phyloP scores from a whole-genome alignment of 2,113 vertebrate genomes.

The Halcyon malimbica region DNA sequence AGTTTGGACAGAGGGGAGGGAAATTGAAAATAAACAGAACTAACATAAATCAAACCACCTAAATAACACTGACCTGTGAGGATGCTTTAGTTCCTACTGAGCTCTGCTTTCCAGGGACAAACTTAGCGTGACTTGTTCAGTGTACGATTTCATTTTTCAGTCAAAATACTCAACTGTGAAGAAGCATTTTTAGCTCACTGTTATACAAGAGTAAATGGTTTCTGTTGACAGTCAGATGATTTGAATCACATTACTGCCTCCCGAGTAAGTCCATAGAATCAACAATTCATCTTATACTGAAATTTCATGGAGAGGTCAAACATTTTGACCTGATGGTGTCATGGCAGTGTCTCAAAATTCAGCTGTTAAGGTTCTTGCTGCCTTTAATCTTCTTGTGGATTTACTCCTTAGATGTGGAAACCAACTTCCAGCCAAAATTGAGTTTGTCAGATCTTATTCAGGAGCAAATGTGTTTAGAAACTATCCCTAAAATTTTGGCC shows the following conservation, averaged over 20 bases:
- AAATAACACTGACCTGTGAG: neutral
- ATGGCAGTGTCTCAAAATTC: neutral
- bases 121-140: conserved; percentile 14
- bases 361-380: neutral
- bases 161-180: neutral
- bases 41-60: neutral
- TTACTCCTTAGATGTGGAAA: neutral
- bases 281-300: neutral
- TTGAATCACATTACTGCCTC: conserved; percentile 25
- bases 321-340: neutral
- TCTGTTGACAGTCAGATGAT: conserved; percentile 29
- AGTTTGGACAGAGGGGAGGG: neutral
- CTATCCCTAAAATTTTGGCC: neutral
- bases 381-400: neutral
- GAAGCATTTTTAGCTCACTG: conserved; percentile 10
- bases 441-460: neutral
- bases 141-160: neutral
- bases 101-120: neutral
- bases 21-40: neutral
- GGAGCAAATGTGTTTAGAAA: neutral
- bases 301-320: conserved; percentile 15
- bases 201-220: neutral
- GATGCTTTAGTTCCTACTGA: neutral
- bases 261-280: conserved; percentile 3
- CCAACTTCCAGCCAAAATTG: neutral